Base-by-base conservation (phyloP, 64 coral and sea anemone species). In the Exaiptasia diaphana region DNA sequence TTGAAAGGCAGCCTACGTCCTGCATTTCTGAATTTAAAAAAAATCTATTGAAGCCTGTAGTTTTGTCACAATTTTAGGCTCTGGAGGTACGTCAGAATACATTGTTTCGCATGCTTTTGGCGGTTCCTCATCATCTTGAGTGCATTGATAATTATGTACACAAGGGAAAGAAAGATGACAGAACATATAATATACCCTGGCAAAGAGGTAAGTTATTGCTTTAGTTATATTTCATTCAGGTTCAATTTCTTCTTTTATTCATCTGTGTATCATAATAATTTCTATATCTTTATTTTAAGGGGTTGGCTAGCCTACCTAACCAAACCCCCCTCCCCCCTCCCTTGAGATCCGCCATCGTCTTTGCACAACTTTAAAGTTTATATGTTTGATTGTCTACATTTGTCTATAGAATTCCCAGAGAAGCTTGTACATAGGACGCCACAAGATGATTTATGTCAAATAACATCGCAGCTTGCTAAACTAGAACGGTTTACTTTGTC, bases 131-230 rank as follows among this genome's bases (percentile, higher is more conserved):
- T 59, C 85, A 94, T 64, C 15, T 94, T 31, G 86, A 94, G 54
- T 85, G 81, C 68, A 81, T 94, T 29, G 91, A 94, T 44, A 28
- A 35, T 34, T 89, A 89, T 85, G 56, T 58, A 73, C 91, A 94
- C 68, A 85, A 94, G 23, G 86, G 80, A 31, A 69, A 70, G 48
- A 60, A 26, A 26, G 63, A 79, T 29, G 64, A 73, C 32, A 41
- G 35, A 17, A 15, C 33, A n/a, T n/a, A 24, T 34, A 68, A 33
- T 79, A 71, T 53, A 78, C 79, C 79, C 20, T 71, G 64, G 61
- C 35, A 64, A 9, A 94, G 85, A 83, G 86, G 91, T 88, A 8
- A 58, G 64, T 71, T 7, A 56, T n/a, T 52, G 49, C 10, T 52
- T 52, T 52, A 10, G 10, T 52, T 52, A 52, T 10, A 52, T n/a